These are phyloP conservation scores for Drosophila buzzatii DNA, from an alignment of 2,888 invertebrate genomes.

Conservation along the genomic window DNA sequence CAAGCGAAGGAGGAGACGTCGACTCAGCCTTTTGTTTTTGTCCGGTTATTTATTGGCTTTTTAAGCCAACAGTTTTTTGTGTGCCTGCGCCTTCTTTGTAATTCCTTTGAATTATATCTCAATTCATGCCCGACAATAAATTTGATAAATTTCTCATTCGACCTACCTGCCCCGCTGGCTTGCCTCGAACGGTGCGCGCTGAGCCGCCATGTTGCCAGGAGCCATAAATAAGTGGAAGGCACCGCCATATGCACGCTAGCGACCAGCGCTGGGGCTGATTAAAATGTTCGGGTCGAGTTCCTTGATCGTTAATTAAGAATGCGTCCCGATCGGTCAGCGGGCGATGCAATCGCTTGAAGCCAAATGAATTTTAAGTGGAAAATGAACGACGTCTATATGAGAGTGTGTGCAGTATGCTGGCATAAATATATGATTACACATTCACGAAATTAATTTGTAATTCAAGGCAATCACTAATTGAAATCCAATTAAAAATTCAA, in stretches of 20 bases:
- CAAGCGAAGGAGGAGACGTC: constrained; percentile 13
- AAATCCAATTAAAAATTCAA: constrained; percentile 33
- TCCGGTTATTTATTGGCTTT: constrained; percentile 67
- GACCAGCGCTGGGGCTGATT: constrained; percentile 55
- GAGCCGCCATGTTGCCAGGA: constrained; percentile 45
- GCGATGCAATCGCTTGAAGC: constrained; percentile 35
- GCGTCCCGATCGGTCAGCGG: constrained; percentile 34
- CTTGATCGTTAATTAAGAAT: constrained; percentile 68
- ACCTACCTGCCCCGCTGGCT: constrained; percentile 67
- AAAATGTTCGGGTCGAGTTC: constrained; percentile 71
- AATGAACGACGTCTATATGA: constrained; percentile 58
- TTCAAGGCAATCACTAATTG: constrained; percentile 51
- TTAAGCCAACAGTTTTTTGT: constrained; percentile 68
- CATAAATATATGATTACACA: constrained; percentile 11
- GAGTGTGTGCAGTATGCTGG: constrained; percentile 35
- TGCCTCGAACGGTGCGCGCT: constrained; percentile 46
- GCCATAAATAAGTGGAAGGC: constrained; percentile 65
- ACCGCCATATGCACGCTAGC: constrained; percentile 43
- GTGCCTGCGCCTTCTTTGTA: constrained; percentile 59
- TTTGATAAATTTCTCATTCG: constrained; percentile 78
- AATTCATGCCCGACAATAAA: constrained; percentile 72
- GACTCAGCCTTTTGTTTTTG: constrained; percentile 54
- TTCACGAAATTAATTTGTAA: constrained; percentile 45
- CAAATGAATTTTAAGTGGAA: constrained; percentile 64
- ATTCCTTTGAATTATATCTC: constrained; percentile 82